Percentiles rank a stretch among this genome's conserved stretches.
Conservation (phyloP, 2,797 vertebrate species). For the Tokudaia tokunoshimensis region DNA sequence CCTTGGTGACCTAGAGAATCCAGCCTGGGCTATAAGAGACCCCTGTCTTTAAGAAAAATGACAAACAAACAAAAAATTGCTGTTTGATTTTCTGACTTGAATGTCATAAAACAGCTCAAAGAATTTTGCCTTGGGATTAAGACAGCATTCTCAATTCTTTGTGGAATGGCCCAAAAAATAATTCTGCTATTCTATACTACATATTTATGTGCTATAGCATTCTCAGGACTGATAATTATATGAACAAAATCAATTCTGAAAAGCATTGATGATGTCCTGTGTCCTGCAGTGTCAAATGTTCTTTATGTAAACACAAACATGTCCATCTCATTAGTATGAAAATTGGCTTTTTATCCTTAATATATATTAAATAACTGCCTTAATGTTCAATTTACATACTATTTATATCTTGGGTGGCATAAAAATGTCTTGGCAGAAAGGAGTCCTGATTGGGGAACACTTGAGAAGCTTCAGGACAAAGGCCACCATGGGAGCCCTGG, state of each 20-base stretch:
- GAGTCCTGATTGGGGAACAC: neutral
- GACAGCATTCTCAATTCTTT: neutral
- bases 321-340: neutral
- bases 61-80: neutral
- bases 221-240: neutral
- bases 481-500: neutral
- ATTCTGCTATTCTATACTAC: neutral
- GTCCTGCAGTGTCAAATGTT: neutral
- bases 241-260: neutral
- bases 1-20: neutral
- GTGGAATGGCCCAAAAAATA: neutral
- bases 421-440: neutral
- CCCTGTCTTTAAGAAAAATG: neutral
- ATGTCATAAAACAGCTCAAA: neutral
- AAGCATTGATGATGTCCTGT: neutral
- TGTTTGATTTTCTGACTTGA: neutral
- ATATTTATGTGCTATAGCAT: neutral
- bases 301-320: neutral
- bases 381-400: neutral
- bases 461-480: neutral
- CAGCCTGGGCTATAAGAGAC: neutral
- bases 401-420: neutral
- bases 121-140: neutral
- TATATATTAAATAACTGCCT: neutral
- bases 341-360: neutral